phyloP scores from a whole-genome alignment of 2,113 vertebrate genomes.

The Aspiorhynchus laticeps region DNA sequence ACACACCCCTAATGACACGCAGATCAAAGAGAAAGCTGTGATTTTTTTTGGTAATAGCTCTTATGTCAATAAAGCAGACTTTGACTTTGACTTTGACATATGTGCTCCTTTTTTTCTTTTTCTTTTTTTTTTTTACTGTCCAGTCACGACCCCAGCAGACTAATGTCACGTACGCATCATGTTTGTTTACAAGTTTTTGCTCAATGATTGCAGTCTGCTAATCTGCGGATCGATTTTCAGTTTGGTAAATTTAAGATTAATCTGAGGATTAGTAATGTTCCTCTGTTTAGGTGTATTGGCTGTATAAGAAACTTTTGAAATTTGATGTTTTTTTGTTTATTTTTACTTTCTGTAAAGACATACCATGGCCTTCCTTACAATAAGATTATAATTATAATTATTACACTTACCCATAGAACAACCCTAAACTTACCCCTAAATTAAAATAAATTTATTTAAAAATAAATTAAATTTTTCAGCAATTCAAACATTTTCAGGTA shows the following conservation, averaged over 20 bases:
- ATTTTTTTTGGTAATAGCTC: neutral
- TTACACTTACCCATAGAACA: neutral
- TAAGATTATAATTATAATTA: neutral
- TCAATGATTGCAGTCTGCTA: neutral
- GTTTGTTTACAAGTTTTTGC: constrained; percentile 16
- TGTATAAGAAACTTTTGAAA: neutral
- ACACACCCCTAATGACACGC: neutral
- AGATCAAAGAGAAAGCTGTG: neutral
- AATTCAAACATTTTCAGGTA: neutral
- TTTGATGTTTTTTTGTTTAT: neutral
- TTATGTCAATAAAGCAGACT: no score
- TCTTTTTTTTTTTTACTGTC: neutral
- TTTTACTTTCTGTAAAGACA: neutral
- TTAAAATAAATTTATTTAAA: no score
- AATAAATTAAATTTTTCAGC: no score
- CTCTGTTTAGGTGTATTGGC: neutral
- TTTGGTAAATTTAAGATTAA: neutral
- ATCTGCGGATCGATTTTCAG: neutral
- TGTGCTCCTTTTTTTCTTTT: no score
- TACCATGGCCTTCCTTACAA: neutral
- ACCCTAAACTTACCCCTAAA: neutral
- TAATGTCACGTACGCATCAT: constrained; percentile 13
- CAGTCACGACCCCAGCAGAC: neutral
- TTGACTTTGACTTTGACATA: no score
- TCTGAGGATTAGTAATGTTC: neutral